These are phyloP conservation scores for Tamandua tetradactyla DNA, from an alignment of 2,797 vertebrate genomes.

Conservation along the genomic window DNA sequence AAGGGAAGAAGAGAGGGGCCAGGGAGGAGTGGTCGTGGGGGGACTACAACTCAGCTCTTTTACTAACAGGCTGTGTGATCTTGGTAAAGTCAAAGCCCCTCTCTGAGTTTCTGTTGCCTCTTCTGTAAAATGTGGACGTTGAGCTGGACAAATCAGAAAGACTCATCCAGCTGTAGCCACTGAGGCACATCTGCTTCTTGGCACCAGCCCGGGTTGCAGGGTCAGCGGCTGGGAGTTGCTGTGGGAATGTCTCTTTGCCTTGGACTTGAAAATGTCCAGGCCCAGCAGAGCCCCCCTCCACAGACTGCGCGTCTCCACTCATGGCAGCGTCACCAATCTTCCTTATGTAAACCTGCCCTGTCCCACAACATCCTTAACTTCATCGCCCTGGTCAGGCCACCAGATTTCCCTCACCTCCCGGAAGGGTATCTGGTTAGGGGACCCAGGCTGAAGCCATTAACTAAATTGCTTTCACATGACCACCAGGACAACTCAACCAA, in stretches of 20 bases:
- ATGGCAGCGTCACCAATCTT: conserved; percentile 69
- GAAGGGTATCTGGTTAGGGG: conserved; percentile 74
- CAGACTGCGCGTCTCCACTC: conserved; percentile 52
- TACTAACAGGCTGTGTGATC: not conserved
- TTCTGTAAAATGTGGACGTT: not conserved
- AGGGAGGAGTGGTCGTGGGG: not conserved
- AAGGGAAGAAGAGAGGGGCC: rapidly evolving
- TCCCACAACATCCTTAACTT: conserved; percentile 65
- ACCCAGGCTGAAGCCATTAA: conserved; percentile 80
- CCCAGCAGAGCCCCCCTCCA: conserved; percentile 13
- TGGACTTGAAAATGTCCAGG: conserved; percentile 70
- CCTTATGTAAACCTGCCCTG: conserved; percentile 77
- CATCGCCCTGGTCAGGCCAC: conserved; percentile 70
- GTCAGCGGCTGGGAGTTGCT: not conserved
- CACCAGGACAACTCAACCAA: conserved; percentile 75
- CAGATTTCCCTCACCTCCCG: conserved; percentile 65
- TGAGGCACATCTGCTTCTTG: not conserved
- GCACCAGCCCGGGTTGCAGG: not conserved
- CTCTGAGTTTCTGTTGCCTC: not conserved
- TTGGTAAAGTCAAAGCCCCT: not conserved
- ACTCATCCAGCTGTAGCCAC: not conserved
- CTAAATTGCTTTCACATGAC: conserved; percentile 83
- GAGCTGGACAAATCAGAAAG: not conserved
- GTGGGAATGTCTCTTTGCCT: not conserved
- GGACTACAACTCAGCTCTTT: not conserved